Conservation (phyloP, 2,888 invertebrate species). For the Parnassius apollo region DNA sequence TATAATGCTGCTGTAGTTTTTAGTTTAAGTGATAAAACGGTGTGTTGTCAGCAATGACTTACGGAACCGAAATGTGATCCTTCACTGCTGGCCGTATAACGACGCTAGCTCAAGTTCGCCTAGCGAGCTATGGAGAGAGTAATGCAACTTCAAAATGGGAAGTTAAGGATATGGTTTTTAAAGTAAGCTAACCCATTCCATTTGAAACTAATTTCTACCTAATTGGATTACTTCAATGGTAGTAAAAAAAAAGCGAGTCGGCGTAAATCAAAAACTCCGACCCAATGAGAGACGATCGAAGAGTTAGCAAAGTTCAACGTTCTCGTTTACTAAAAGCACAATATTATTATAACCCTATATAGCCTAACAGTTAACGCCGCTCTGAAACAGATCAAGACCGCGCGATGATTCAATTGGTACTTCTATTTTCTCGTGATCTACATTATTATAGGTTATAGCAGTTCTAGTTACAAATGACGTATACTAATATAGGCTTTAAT, state of each 20-base stretch:
- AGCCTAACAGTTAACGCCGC: slow-evolving; percentile 21
- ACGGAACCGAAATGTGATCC: no score
- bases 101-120: no score
- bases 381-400: slow-evolving; percentile 27
- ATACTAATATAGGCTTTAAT: slow-evolving; percentile 13
- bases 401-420: slow-evolving; percentile 24
- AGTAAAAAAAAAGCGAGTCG: slow-evolving; percentile 5
- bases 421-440: slow-evolving; percentile 24
- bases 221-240: neutral
- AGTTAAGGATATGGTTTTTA: no score
- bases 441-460: slow-evolving; percentile 22
- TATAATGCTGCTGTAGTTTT: no score
- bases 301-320: slow-evolving; percentile 16
- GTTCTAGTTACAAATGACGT: slow-evolving; percentile 4
- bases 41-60: no score
- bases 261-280: slow-evolving; percentile 3
- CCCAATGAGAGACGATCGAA: slow-evolving; percentile 19
- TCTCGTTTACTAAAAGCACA: slow-evolving; percentile 3
- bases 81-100: no score
- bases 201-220: no score
- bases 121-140: no score
- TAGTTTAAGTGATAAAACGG: no score
- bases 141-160: no score
- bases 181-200: no score
- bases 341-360: slow-evolving; percentile 25